Evolutionary conservation across 2,113 vertebrate genomes (phyloP).

Genomic region (Apistogramma diplotaenia): DNA sequence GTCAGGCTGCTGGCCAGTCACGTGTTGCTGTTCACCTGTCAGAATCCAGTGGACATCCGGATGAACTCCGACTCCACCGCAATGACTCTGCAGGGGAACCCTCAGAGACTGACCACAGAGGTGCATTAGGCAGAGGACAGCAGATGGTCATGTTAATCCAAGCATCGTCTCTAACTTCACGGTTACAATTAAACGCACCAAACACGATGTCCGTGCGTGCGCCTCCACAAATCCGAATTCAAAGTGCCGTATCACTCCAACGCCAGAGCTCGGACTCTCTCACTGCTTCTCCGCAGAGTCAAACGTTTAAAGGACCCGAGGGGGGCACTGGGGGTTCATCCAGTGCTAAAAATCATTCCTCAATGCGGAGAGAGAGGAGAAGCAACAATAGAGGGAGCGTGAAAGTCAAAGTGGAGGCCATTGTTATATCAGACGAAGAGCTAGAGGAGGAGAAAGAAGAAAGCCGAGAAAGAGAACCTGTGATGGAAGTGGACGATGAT

Average conservation of each 20-base stretch:
- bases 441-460: constrained; percentile 62
- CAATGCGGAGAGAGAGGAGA: background rate
- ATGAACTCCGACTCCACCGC: background rate
- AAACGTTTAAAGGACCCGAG: background rate
- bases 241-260: constrained; percentile 44
- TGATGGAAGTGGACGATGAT: constrained; percentile 65
- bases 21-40: constrained; percentile 30
- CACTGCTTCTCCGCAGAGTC: background rate
- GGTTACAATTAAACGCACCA: constrained; percentile 10
- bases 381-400: constrained; percentile 26
- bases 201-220: background rate
- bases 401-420: constrained; percentile 89
- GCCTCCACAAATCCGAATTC: constrained; percentile 47
- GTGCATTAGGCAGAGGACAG: constrained; percentile 13
- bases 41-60: constrained; percentile 47
- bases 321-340: background rate
- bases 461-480: constrained; percentile 56
- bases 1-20: constrained; percentile 43
- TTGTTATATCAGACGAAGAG: constrained; percentile 93
- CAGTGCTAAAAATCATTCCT: background rate
- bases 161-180: constrained; percentile 21
- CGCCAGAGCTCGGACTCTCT: constrained; percentile 16
- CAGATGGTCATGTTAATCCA: constrained; percentile 43
- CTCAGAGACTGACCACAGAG: constrained; percentile 16
- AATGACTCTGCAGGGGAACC: constrained; percentile 6